Evolutionary conservation across 2,888 invertebrate species (phyloP), one percentile per base, ranked within the genome.

Genomic region (Melipona bicolor): DNA sequence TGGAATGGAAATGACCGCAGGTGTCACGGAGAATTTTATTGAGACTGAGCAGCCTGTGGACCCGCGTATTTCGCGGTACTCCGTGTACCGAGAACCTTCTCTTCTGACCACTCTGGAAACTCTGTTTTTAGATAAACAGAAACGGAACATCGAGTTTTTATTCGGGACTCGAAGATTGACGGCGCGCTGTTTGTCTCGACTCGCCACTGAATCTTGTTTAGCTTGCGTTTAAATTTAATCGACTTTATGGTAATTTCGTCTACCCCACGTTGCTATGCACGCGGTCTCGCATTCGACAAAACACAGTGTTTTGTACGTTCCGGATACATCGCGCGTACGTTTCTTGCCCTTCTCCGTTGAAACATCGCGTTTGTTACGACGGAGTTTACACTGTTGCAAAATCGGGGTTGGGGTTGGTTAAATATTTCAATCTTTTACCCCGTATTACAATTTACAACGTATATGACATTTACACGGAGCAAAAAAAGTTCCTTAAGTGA

Each of bases 101-200:
- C 56, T n/a, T 59, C 24, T 59, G 43, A 43, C 43, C 43, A 59
- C 24, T 21, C 54, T 59, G 2, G 59, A n/a, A 61, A 78, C 69
- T 49, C 65, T 61, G 50, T 49, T 64, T 54, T 13, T 64, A 19
- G 59, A 27, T 54, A 65, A 79, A 73, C 71, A 62, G 70, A 81
- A 80, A 72, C 74, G 72, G 56, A 21, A 64, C 24, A 54, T 43
- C 52, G 54, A 64, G 78, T 78, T 84, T 83, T 78, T 83, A 78
- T 64, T 27, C 21, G 15, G 17, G 1, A 27, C 56, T 24, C 50
- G 21, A 19, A 32, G 70, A 62, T 71, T 49, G 61, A 82, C n/a
- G 62, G 27, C 5, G 6, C 36, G 59, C n/a, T 69, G 69, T 64
- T 81, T 54, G 61, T 24, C 70, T 71, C 56, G 32, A 27, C 56